phyloP scores from a whole-genome alignment of 2,888 invertebrate genomes.

The Molorchus minor region DNA sequence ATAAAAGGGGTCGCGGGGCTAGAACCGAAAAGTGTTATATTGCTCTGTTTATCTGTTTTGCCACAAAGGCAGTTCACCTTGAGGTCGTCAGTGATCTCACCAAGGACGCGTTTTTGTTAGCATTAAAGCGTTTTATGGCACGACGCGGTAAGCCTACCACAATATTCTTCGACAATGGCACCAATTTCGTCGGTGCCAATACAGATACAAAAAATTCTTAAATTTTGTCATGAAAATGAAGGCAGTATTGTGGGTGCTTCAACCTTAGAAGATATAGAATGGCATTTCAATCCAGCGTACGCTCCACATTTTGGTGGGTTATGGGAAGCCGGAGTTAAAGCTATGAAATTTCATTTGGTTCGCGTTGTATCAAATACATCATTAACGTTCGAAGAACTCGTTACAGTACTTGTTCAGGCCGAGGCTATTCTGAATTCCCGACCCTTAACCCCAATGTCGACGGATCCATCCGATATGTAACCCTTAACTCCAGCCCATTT shows the following conservation, averaged over 20 bases:
- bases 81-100: constrained; percentile 5
- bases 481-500: not conserved
- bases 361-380: not conserved
- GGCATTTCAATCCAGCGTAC: constrained; percentile 1
- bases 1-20: not conserved
- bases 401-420: not conserved
- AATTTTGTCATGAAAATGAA: constrained; percentile 7
- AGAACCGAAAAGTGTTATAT: not conserved
- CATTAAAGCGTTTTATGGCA: constrained; percentile 21
- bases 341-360: not conserved
- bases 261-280: not conserved
- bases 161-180: constrained; percentile 27
- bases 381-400: not conserved
- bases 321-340: constrained; percentile 1
- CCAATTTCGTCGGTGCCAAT: constrained; percentile 28
- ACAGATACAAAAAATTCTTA: constrained; percentile 14
- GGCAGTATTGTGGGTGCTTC: not conserved
- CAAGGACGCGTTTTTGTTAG: constrained; percentile 14
- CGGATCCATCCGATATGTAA: not conserved
- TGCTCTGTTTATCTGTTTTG: not conserved
- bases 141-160: constrained; percentile 17
- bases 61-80: constrained; percentile 26
- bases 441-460: not conserved
- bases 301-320: constrained; percentile 7
- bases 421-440: not conserved